phyloP scores from a whole-genome alignment of 2,797 vertebrate genomes.

The Acipenser transmontanus region DNA sequence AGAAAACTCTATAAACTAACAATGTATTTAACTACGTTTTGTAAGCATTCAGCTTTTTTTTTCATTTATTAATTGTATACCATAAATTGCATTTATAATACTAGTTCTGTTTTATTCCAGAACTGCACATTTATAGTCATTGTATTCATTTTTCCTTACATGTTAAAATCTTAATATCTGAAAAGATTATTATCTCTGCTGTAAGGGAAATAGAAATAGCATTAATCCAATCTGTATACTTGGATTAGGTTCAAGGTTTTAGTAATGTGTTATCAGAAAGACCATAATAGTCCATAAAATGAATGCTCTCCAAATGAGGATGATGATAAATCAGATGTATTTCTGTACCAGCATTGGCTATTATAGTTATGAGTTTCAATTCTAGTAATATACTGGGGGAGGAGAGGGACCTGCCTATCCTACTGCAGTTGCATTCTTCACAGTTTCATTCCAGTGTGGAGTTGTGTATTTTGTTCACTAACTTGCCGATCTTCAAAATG shows the following conservation, averaged over 20 bases:
- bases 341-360: too few relatives aligned
- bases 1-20: slow-evolving; percentile 16
- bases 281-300: too few relatives aligned
- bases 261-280: slow-evolving; percentile 28
- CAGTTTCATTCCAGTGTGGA: too few relatives aligned
- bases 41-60: slow-evolving; percentile 42
- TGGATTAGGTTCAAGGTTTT: slow-evolving; percentile 35
- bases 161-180: slow-evolving; percentile 28
- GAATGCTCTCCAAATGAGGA: too few relatives aligned
- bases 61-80: slow-evolving; percentile 43
- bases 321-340: too few relatives aligned
- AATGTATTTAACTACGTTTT: slow-evolving; percentile 20
- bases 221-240: slow-evolving; percentile 41
- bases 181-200: slow-evolving; percentile 18
- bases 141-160: slow-evolving; percentile 31
- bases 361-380: too few relatives aligned
- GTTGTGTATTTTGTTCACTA: too few relatives aligned
- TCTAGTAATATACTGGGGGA: too few relatives aligned
- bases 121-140: slow-evolving; percentile 45
- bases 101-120: slow-evolving; percentile 39
- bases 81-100: slow-evolving; percentile 44
- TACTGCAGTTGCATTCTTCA: too few relatives aligned
- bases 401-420: too few relatives aligned
- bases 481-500: too few relatives aligned
- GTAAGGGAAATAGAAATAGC: slow-evolving; percentile 31